A percentile compares a stretch with the other conserved stretches of the same genome.
Conservation (phyloP, 2,113 vertebrate genomes). For the Macroglossus sobrinus region DNA sequence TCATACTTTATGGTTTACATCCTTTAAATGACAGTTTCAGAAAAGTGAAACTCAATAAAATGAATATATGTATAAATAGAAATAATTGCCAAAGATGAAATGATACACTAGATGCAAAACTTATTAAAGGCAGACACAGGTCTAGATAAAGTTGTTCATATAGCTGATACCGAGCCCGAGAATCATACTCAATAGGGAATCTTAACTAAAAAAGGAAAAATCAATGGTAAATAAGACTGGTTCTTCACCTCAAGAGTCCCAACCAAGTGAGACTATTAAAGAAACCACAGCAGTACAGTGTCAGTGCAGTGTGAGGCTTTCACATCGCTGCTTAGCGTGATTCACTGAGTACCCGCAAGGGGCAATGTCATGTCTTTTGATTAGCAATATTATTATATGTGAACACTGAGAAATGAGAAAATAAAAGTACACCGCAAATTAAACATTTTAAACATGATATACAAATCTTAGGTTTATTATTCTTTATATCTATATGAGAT, state of each 20-base stretch:
- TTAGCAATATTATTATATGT: conserved; percentile 28
- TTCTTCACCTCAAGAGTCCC: conserved; percentile 72
- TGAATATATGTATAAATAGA: background rate
- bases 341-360: background rate
- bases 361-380: conserved; percentile 50
- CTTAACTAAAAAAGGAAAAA: conserved; percentile 70
- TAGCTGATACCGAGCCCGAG: conserved; percentile 59
- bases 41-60: background rate
- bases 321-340: background rate
- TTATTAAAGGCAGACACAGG: conserved; percentile 25
- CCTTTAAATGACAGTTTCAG: conserved; percentile 43
- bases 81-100: conserved; percentile 50
- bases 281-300: conserved; percentile 56
- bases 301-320: conserved; percentile 26
- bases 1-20: background rate
- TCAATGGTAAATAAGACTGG: conserved; percentile 69
- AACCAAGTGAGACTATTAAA: conserved; percentile 69
- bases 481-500: conserved; percentile 18
- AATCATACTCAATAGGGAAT: conserved; percentile 59
- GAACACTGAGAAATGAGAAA: background rate
- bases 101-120: conserved; percentile 27
- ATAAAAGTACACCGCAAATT: background rate
- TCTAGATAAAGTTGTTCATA: conserved; percentile 57
- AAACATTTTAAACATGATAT: background rate
- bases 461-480: background rate